Base-by-base conservation (phyloP, 92 coral and sea anemone species). In the Umimayanthus kanabou region DNA sequence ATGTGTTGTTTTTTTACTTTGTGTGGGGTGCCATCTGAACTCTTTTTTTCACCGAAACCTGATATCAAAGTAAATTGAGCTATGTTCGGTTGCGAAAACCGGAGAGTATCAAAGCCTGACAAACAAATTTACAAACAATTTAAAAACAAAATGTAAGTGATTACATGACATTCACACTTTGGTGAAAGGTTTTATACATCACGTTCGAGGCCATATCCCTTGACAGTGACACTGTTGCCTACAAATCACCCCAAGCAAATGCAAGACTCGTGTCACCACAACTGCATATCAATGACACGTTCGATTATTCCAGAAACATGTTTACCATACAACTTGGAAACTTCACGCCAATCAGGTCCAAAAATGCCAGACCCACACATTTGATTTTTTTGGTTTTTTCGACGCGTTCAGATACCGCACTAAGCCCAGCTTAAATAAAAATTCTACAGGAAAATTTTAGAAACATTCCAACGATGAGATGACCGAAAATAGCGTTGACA, bases 391-490 rank as follows among this genome's bases (percentile, higher is more conserved):
- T 16, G 14, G n/a, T n/a, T 40, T 83, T 83, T 29, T 3, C 13
- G 16, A 83, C 6, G 64, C 42, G 69, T 28, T 69, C 10, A 83
- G 67, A 83, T 28, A 5, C 20, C 22, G 77, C 29, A 71, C 8
- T 70, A 64, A 28, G 45, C 37, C 58, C 58, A 65, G 42, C 67
- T 83, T 28, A 30, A 83, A 18, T 42, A 23, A 70, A 69, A 43
- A 28, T 47, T 78, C n/a, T 29, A 39, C 40, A 29, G 39, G 33
- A 9, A 78, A 78, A 47, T 50, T 83, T 20, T 6, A 42, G 22
- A 83, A 83, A 83, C 74, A 83, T 83, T 83, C 78, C 39, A 83
- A 69, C 42, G 65, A 83, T 83, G 87, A 47, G 78, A 70, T 45
- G 58, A 78, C 71, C 49, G 87, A 43, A 29, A 69, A 83, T 30